Evolutionary conservation across 2,888 invertebrate genomes (phyloP), one percentile per base, ranked within the genome.

Genomic region (Artemia sinica): DNA sequence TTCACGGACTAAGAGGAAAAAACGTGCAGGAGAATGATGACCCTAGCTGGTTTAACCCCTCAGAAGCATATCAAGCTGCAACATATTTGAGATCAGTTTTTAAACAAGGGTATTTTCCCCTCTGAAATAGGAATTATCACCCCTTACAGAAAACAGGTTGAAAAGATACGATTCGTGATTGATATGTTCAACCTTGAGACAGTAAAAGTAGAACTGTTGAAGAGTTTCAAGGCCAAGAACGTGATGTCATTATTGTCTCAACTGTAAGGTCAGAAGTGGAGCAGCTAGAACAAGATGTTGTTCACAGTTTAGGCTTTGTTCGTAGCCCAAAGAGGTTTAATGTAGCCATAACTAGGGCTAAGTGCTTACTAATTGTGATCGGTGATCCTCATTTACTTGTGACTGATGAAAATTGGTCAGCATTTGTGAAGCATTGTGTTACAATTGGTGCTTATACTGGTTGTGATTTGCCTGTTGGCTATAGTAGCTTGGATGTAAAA

Each of bases 1-100:
- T 77, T 70, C 75, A 76, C 66, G 75, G 75, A 10, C 74, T 75
- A 58, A 72, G 79, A 76, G 81, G 81, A 10, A 76, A 77, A 68
- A 80, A 80, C 70, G 66, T 76, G 68, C 73, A 87, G 76, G 88
- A 87, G 71, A 77, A 79, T 0, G 89, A 89, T 74, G 88, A 86
- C 70, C 91, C 91, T 0, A 91, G 91, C 5, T 92, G 91, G 90
- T 91, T 83, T 75, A 96, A 96, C 80, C 85, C 87, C 0, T 84
- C 85, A 72, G 95, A 96, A 80, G 87, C 87, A 0, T 80, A 83
- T 77, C 76, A 83, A 76, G 83, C 85, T 1, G 81, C 85, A 71
- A 78, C 81, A 69, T 87, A 87, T 74, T 76, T 86, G 12, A 80
- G 83, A 72, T 80, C 84, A 73, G 78, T 93, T 2, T 2, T 86